Conservation (phyloP, 2,113 vertebrate genomes). For the Nothocercus nigrocapillus region DNA sequence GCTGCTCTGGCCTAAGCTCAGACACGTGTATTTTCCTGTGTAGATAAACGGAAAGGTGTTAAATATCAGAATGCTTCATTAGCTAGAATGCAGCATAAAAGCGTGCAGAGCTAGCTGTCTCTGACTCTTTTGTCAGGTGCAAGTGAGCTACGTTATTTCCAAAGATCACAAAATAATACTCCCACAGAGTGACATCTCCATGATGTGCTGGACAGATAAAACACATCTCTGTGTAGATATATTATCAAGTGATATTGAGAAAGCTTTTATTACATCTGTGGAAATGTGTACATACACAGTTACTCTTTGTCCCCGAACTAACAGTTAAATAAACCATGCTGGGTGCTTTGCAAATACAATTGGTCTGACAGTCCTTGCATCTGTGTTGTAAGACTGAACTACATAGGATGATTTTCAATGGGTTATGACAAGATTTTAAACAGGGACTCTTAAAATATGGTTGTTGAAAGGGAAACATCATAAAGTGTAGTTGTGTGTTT, state of each 20-base stretch:
- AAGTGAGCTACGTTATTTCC: neutral
- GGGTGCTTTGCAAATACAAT: neutral
- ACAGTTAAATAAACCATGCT: accelerated
- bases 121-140: neutral
- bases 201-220: neutral
- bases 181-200: neutral
- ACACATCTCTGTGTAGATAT: neutral
- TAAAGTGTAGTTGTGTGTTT: neutral
- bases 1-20: neutral
- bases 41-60: neutral
- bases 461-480: neutral
- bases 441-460: neutral
- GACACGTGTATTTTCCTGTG: neutral
- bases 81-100: neutral
- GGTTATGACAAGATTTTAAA: neutral
- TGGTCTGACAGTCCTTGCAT: neutral
- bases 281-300: accelerated
- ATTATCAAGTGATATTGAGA: neutral
- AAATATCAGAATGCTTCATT: neutral
- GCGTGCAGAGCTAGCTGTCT: accelerated
- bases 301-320: neutral
- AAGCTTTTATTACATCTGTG: neutral
- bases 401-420: neutral
- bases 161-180: neutral
- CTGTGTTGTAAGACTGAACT: neutral